A percentile compares a stretch with the other conserved stretches of the same genome.
Conservation (phyloP, 1,140 invertebrate species). For the Melitaea cinxia region DNA sequence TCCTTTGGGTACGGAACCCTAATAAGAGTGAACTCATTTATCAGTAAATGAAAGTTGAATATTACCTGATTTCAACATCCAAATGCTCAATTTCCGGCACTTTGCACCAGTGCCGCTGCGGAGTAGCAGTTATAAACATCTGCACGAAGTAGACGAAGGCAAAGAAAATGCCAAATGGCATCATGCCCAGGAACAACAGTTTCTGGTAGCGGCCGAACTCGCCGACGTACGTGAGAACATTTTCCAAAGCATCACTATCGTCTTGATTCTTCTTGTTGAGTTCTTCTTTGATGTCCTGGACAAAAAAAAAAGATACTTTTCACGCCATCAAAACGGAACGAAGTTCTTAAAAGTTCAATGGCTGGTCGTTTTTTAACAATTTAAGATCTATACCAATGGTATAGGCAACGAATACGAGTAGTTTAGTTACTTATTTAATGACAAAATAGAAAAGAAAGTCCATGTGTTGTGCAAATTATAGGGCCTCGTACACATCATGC, state of each 20-base stretch:
- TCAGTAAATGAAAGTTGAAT: neutral
- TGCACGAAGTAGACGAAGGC: constrained; percentile 87
- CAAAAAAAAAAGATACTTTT: neutral
- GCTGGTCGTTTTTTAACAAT: too few relatives aligned
- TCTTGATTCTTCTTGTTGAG: constrained; percentile 51
- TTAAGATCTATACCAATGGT: too few relatives aligned
- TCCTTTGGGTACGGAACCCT: too few relatives aligned
- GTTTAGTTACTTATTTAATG: too few relatives aligned
- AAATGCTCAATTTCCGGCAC: constrained; percentile 79
- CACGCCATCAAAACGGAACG: too few relatives aligned
- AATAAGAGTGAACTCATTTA: too few relatives aligned
- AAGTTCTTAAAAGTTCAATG: too few relatives aligned
- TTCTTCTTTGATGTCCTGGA: constrained; percentile 52
- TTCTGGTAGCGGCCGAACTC: constrained; percentile 87
- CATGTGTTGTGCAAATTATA: too few relatives aligned
- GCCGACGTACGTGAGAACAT: constrained; percentile 83
- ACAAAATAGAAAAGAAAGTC: too few relatives aligned
- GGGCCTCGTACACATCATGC: too few relatives aligned
- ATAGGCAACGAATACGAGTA: too few relatives aligned
- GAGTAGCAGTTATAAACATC: constrained; percentile 84
- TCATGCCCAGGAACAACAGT: constrained; percentile 83
- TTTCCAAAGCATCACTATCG: constrained; percentile 82
- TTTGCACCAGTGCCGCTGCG: constrained; percentile 84
- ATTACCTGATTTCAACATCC: constrained; percentile 57
- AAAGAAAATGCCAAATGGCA: constrained; percentile 81